Evolutionary conservation across 30 jellyfish, hydroid and myxozoan species (phyloP), one percentile per base, ranked within the genome.

Genomic region (Haliclystus octoradiatus): DNA sequence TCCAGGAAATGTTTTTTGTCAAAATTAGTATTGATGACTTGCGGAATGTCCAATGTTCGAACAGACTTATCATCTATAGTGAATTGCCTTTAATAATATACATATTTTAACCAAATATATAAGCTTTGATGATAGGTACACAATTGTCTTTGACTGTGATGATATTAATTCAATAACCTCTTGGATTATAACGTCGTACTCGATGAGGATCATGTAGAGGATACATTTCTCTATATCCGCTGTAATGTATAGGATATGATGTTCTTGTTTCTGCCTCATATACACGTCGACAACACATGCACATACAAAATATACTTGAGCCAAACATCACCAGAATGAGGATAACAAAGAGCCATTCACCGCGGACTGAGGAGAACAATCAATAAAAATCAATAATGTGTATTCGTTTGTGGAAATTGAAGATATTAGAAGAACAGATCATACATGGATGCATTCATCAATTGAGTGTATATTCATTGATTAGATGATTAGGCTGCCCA

Each of bases 341-440:
- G 14, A 89, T 81, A 2, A 93, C 95, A 68, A 89, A 89, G 50
- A 89, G 86, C 98, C 98, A 89, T 77, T 89, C 98, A 23, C 98
- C 98, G 19, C 93, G 87, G 14, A 89, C 88, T 82, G 73, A 22
- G 35, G 47, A 62, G 13, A 34, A 60, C 33, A 50, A 19, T 40
- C 31, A 62, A 33, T 28, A 61, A 23, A 27, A 2, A 12, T 27
- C 30, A 19, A 3, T 25, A 28, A 62, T 2, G 30, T 26, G 4
- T 9, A n/a, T n/a, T n/a, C n/a, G n/a, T n/a, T n/a, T n/a, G n/a
- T n/a, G n/a, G n/a, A n/a, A n/a, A n/a, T n/a, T n/a, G n/a, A n/a
- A n/a, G n/a, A n/a, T n/a, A n/a, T n/a, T n/a, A n/a, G n/a, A n/a
- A n/a, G n/a, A n/a, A n/a, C n/a, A n/a, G n/a, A n/a, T n/a, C n/a